phyloP scores from a whole-genome alignment of 2,797 vertebrate species.

The Sternotherus odoratus region DNA sequence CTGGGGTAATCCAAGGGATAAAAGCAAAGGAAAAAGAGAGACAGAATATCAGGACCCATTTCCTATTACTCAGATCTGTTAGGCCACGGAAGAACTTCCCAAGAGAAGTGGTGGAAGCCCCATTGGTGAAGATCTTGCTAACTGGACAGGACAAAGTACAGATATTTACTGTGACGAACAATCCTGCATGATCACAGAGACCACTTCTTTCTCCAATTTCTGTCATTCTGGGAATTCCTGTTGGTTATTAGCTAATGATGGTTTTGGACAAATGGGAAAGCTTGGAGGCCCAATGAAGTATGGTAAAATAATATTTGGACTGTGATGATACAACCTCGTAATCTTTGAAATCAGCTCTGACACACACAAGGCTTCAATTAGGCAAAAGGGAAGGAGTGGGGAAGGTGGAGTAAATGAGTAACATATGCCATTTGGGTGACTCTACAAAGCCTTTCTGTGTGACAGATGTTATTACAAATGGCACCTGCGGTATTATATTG shows the following conservation, averaged over 20 bases:
- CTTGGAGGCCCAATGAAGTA: not conserved
- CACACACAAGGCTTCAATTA: constrained; percentile 37
- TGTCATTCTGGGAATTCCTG: constrained; percentile 1
- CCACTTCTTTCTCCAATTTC: not conserved
- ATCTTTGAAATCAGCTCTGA: constrained; percentile 30
- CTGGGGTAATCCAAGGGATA: not conserved
- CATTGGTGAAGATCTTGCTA: not conserved
- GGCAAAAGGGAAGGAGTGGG: constrained; percentile 19
- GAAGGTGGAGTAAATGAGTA: constrained; percentile 19
- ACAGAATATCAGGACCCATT: not conserved
- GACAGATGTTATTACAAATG: constrained; percentile 31
- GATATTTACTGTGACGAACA: not conserved
- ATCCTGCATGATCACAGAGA: not conserved
- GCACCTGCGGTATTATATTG: constrained; percentile 24
- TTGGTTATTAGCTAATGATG: not conserved
- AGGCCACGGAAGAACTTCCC: not conserved
- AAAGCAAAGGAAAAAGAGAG: not conserved
- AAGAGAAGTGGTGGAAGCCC: not conserved
- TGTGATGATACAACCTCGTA: constrained; percentile 15
- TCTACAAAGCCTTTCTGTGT: constrained; percentile 31
- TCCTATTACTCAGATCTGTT: not conserved
- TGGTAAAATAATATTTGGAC: not conserved
- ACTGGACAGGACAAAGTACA: not conserved
- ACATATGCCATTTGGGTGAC: not conserved
- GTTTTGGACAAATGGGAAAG: not conserved